Conservation (phyloP, 2,113 vertebrate species). For the Montifringilla adamsi region DNA sequence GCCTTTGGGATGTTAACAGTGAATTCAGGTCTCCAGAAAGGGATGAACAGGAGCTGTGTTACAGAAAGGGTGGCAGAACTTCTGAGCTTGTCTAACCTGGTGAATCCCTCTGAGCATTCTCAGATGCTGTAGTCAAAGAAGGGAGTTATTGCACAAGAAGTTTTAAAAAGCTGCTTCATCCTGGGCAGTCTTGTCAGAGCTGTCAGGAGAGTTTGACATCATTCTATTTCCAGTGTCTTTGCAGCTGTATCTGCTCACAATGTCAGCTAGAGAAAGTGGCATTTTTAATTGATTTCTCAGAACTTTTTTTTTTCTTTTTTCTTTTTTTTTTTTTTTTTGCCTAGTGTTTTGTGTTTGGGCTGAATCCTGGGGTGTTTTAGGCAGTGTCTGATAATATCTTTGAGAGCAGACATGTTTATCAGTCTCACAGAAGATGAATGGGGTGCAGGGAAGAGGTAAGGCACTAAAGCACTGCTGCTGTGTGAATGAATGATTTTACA, state of each 20-base stretch:
- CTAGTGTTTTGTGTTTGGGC: neutral
- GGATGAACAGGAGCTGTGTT: neutral
- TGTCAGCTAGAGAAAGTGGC: neutral
- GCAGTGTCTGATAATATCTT: neutral
- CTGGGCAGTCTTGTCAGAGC: neutral
- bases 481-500: neutral
- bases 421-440: neutral
- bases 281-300: constrained; percentile 6
- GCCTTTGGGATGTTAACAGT: neutral
- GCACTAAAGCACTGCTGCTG: neutral
- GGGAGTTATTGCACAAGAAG: neutral
- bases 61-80: neutral
- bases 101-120: neutral
- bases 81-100: neutral
- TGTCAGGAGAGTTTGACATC: neutral
- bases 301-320: neutral
- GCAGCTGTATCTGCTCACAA: neutral
- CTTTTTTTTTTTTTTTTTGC: neutral
- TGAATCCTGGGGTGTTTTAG: neutral
- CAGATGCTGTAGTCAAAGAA: neutral
- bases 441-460: neutral
- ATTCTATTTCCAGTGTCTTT: neutral
- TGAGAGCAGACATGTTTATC: neutral
- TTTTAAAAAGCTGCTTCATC: neutral
- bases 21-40: neutral